phyloP scores from a whole-genome alignment of 2,113 vertebrate species.

The Sula dactylatra region DNA sequence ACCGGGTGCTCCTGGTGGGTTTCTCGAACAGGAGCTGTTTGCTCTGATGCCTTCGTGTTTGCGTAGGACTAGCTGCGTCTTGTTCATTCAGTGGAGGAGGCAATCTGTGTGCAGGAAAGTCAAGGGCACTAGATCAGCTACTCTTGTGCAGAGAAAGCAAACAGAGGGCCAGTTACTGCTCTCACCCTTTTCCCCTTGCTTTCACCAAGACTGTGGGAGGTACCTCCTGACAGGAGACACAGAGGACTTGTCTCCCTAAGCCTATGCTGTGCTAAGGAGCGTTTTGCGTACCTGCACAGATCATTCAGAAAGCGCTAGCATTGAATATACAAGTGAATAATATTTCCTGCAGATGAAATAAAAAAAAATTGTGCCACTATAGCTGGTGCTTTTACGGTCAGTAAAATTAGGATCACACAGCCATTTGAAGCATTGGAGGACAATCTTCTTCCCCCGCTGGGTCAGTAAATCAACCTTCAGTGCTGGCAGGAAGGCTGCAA shows the following conservation, averaged over 20 bases:
- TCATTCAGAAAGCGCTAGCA: neutral
- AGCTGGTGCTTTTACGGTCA: neutral
- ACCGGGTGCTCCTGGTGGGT: neutral
- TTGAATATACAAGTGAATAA: neutral
- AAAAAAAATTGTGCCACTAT: too few species aligned
- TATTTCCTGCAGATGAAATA: neutral
- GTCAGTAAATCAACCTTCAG: neutral
- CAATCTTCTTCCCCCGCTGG: neutral
- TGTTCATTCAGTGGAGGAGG: neutral
- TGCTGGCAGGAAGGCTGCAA: neutral
- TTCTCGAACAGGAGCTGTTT: neutral
- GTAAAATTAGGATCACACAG: neutral
- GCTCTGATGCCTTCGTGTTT: rapidly evolving
- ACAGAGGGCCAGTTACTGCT: neutral
- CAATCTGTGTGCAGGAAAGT: neutral
- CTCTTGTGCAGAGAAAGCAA: neutral
- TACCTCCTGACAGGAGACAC: neutral
- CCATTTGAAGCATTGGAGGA: neutral
- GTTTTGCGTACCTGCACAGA: neutral
- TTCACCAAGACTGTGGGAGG: neutral
- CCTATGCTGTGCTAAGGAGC: neutral
- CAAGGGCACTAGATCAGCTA: neutral
- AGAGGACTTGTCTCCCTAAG: neutral
- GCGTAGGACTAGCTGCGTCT: neutral
- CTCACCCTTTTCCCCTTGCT: neutral